Conservation (phyloP, 2,888 invertebrate species). For the Melitaea athalia region DNA sequence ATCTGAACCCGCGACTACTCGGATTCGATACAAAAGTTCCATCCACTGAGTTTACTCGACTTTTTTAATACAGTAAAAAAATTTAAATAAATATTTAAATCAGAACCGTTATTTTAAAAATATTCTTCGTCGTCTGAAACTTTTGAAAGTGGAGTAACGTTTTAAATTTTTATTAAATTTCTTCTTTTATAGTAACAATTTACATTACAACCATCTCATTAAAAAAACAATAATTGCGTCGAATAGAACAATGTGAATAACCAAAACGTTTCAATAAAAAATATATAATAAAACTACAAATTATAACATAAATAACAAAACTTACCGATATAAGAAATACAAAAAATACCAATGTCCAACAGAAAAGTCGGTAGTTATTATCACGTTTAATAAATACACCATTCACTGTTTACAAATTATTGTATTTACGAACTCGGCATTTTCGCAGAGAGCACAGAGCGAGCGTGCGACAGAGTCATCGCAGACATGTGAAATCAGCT, state of each 20-base stretch:
- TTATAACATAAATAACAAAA: constrained; percentile 11
- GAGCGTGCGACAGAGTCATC: constrained; percentile 57
- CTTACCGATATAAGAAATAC: constrained; percentile 26
- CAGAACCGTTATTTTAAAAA: too few relatives aligned
- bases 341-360: constrained; percentile 20
- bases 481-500: constrained; percentile 79
- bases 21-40: too few relatives aligned
- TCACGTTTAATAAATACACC: constrained; percentile 34
- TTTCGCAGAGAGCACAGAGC: constrained; percentile 52
- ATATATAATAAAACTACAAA: constrained; percentile 8
- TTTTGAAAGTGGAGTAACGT: too few relatives aligned
- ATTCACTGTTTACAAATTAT: constrained; percentile 33
- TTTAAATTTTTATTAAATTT: too few relatives aligned
- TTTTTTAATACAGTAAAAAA: too few relatives aligned
- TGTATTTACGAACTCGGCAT: constrained; percentile 64
- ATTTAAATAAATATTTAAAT: too few relatives aligned
- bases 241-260: neutral
- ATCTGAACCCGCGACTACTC: too few relatives aligned
- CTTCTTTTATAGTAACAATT: too few relatives aligned
- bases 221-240: neutral
- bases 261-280: neutral
- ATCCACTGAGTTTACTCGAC: too few relatives aligned
- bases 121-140: too few relatives aligned
- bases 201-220: neutral
- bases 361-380: constrained; percentile 26